A percentile compares a stretch with the other conserved stretches of the same genome.
These are phyloP conservation scores for Gallinago solitaria DNA, from an alignment of 2,797 vertebrate genomes.

Conservation along the genomic window DNA sequence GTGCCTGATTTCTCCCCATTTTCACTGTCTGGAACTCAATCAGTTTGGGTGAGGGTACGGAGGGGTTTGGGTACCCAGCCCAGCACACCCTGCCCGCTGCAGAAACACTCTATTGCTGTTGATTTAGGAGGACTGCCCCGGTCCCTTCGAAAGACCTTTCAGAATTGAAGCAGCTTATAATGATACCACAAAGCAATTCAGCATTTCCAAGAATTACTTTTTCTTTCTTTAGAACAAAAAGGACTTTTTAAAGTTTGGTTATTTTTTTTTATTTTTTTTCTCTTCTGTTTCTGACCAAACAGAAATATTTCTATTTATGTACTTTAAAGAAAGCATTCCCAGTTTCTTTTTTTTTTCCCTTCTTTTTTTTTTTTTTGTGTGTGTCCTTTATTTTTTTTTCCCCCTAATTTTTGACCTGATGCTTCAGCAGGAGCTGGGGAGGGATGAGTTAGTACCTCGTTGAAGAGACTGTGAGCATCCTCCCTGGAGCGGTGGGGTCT, in stretches of 20 bases:
- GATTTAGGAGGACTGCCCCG: constrained; percentile 16
- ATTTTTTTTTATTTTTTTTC: neutral
- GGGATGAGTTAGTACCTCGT: neutral
- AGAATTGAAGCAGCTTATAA: constrained; percentile 5
- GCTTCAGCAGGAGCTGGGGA: neutral
- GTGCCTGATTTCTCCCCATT: neutral
- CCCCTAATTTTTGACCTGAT: neutral
- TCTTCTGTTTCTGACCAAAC: neutral
- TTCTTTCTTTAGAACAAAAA: constrained; percentile 61
- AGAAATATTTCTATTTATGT: neutral
- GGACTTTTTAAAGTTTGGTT: neutral
- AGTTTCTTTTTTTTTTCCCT: neutral
- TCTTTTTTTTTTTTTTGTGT: neutral
- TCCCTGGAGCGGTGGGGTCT: neutral
- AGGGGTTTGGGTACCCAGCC: neutral
- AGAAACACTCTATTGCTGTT: constrained; percentile 21
- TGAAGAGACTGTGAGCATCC: neutral
- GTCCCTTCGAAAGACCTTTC: neutral
- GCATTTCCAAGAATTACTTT: constrained; percentile 62
- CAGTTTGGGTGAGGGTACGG: constrained; percentile 9
- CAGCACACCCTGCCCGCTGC: neutral
- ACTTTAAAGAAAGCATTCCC: neutral
- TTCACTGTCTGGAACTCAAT: constrained; percentile 44
- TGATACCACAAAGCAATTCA: constrained; percentile 48
- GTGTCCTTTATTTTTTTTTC: neutral